Evolutionary conservation across 2,888 invertebrate genomes (phyloP).

Genomic region (Cynaeus angustus): DNA sequence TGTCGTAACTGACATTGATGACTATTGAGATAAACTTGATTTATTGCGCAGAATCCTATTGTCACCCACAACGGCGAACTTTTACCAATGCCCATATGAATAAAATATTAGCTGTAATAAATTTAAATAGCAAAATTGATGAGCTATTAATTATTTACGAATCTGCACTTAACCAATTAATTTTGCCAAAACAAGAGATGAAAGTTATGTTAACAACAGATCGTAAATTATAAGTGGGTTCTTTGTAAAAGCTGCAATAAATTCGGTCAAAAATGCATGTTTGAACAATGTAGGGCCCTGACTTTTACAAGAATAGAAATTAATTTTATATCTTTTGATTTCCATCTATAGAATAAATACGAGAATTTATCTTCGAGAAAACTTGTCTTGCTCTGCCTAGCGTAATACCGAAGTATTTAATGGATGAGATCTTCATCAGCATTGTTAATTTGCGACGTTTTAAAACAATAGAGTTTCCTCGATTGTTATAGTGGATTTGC

Average conservation of each 20-base stretch:
- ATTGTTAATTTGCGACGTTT: constrained; percentile 14
- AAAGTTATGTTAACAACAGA: constrained; percentile 1
- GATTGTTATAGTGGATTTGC: constrained; percentile 6
- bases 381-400: constrained; percentile 11
- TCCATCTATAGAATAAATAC: neutral
- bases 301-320: no score
- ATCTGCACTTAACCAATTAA: neutral
- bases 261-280: no score
- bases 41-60: constrained; percentile 19
- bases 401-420: constrained; percentile 9
- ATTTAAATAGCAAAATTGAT: neutral
- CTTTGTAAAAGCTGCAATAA: no score
- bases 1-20: constrained; percentile 25
- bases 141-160: constrained; percentile 11
- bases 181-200: neutral
- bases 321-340: no score
- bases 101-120: constrained; percentile 1
- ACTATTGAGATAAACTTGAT: constrained; percentile 18
- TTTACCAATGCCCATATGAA: neutral
- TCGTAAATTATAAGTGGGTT: neutral
- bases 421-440: constrained; percentile 18
- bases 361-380: constrained; percentile 5
- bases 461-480: constrained; percentile 16
- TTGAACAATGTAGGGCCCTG: no score
- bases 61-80: constrained; percentile 15